Conservation (phyloP, 2,888 invertebrate genomes). For the Synergus umbraculus region DNA sequence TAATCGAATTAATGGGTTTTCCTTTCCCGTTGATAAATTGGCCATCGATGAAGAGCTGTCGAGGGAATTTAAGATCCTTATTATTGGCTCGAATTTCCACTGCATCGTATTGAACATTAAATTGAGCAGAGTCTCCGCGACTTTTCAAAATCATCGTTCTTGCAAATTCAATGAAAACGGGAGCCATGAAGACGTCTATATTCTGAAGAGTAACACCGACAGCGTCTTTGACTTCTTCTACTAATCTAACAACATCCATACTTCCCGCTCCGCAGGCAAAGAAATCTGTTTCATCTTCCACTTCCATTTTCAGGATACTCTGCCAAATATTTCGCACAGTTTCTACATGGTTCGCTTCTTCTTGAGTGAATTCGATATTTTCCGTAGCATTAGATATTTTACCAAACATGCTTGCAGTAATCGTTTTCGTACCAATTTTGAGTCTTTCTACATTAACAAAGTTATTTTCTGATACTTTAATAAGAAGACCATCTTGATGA, state of each 20-base stretch:
- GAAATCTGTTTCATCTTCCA: slow-evolving; percentile 89
- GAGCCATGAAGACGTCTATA: slow-evolving; percentile 95
- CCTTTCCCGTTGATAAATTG: slow-evolving; percentile 89
- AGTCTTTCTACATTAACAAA: slow-evolving; percentile 88
- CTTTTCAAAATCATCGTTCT: slow-evolving; percentile 83
- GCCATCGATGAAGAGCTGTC: slow-evolving; percentile 94
- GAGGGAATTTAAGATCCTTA: slow-evolving; percentile 90
- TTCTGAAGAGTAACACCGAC: slow-evolving; percentile 88
- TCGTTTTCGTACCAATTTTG: slow-evolving; percentile 89
- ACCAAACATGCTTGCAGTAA: slow-evolving; percentile 88
- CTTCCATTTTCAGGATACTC: slow-evolving; percentile 88
- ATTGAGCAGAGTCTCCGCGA: slow-evolving; percentile 79
- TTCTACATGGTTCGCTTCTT: slow-evolving; percentile 85
- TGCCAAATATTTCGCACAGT: slow-evolving; percentile 87
- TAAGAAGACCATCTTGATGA: slow-evolving; percentile 88
- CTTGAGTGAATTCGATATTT: slow-evolving; percentile 83
- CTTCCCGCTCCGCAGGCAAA: slow-evolving; percentile 96
- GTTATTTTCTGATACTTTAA: slow-evolving; percentile 89
- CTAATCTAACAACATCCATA: slow-evolving; percentile 96
- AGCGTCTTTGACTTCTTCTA: slow-evolving; percentile 94
- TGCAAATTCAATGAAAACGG: slow-evolving; percentile 90
- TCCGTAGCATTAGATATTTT: slow-evolving; percentile 78
- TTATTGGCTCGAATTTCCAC: slow-evolving; percentile 90
- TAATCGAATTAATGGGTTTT: slow-evolving; percentile 82
- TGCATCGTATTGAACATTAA: slow-evolving; percentile 84